These are phyloP conservation scores for Apodemia duryi DNA, from an alignment of 2,888 invertebrate species.

Conservation along the genomic window DNA sequence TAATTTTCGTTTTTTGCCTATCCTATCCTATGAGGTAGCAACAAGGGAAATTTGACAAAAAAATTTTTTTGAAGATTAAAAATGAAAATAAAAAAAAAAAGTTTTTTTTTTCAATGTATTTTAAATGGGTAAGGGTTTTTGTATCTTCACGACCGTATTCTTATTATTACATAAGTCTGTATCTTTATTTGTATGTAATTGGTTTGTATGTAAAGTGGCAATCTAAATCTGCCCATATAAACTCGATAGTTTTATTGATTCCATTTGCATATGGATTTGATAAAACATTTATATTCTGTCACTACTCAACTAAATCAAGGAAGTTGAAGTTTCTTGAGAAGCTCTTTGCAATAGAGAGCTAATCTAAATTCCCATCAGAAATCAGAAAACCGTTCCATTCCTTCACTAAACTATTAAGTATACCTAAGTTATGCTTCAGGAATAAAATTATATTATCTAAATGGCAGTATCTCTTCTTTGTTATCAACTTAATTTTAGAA, in stretches of 20 bases:
- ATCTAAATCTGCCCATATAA: background rate
- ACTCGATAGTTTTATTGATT: constrained; percentile 15
- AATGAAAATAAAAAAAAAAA: too few relatives aligned
- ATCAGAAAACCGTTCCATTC: constrained; percentile 22
- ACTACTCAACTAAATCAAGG: constrained; percentile 19
- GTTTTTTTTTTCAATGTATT: too few relatives aligned
- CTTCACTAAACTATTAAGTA: background rate
- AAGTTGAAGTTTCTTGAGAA: constrained; percentile 16
- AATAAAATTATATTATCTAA: background rate
- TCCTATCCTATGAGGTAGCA: too few relatives aligned
- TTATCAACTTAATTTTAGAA: background rate
- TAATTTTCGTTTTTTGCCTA: too few relatives aligned
- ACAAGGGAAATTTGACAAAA: too few relatives aligned
- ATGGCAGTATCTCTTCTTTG: background rate
- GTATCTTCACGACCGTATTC: too few relatives aligned
- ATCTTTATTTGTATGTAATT: too few relatives aligned
- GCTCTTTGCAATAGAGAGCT: constrained; percentile 24
- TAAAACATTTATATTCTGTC: constrained; percentile 16
- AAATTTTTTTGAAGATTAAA: too few relatives aligned
- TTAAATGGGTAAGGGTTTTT: too few relatives aligned
- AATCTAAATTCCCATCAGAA: constrained; percentile 28
- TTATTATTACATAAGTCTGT: too few relatives aligned
- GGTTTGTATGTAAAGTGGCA: too few relatives aligned
- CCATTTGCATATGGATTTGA: constrained; percentile 17
- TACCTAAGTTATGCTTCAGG: background rate